phyloP scores from a whole-genome alignment of 2,888 invertebrate genomes.

The Nebria salina region DNA sequence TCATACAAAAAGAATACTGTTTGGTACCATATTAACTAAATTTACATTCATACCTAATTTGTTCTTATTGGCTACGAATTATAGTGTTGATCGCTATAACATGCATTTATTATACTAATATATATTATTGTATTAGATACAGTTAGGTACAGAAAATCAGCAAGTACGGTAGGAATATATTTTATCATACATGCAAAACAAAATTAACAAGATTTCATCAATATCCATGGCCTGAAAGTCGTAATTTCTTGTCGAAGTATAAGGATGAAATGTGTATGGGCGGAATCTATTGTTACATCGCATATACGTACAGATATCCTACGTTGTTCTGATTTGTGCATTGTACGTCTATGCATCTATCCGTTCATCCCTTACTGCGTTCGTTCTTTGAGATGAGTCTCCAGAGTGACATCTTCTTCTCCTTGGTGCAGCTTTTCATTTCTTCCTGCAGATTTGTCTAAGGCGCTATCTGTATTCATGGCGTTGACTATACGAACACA shows the following conservation, averaged over 20 bases:
- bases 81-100: no score
- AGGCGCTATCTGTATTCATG: slow-evolving; percentile 55
- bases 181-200: background rate
- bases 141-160: no score
- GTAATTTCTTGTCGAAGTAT: background rate
- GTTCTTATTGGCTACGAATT: no score
- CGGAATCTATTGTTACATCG: background rate
- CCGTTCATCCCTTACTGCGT: slow-evolving; percentile 21
- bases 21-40: no score
- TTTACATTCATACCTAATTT: no score
- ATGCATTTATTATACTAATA: no score
- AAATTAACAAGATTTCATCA: background rate
- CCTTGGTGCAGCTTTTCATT: slow-evolving; percentile 53
- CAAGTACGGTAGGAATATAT: no score
- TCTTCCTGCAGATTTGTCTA: slow-evolving; percentile 54
- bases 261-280: background rate
- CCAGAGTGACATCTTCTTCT: slow-evolving; percentile 42
- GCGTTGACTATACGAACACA: slow-evolving; percentile 46
- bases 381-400: slow-evolving; percentile 28
- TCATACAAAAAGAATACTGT: background rate
- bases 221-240: background rate
- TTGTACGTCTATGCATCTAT: background rate
- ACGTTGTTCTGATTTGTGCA: background rate
- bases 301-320: background rate
- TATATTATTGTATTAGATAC: no score